Evolutionary conservation across 1,140 invertebrate genomes (phyloP).

Genomic region (Diorhabda carinulata): DNA sequence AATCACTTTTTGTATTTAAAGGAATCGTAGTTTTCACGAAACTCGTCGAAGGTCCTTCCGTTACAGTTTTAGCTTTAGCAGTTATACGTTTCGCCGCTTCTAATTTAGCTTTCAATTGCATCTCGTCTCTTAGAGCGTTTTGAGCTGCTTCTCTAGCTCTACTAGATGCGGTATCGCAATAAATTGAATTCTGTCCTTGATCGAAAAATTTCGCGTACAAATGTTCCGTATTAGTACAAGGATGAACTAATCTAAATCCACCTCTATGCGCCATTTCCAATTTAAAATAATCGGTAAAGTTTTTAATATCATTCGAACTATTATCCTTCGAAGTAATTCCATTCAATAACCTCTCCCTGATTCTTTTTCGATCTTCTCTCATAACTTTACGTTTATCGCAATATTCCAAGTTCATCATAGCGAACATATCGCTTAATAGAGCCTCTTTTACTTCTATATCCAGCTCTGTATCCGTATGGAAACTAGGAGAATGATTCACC

Average conservation of each 20-base stretch:
- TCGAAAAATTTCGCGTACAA: conserved; percentile 59
- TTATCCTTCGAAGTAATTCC: conserved; percentile 48
- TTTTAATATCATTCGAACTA: conserved; percentile 21
- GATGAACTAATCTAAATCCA: conserved; percentile 56
- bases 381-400: conserved; percentile 74
- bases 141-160: conserved; percentile 67
- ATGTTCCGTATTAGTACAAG: conserved; percentile 23
- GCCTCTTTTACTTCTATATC: conserved; percentile 81
- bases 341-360: conserved; percentile 62
- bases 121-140: conserved; percentile 58
- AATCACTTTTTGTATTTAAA: conserved; percentile 1
- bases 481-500: conserved; percentile 90
- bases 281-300: conserved; percentile 40
- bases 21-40: background rate
- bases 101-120: conserved; percentile 51
- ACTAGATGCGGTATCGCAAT: conserved; percentile 73
- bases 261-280: conserved; percentile 51
- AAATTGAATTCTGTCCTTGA: conserved; percentile 67
- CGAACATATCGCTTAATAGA: conserved; percentile 77
- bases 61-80: conserved; percentile 24
- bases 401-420: conserved; percentile 75
- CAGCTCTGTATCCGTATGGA: conserved; percentile 77
- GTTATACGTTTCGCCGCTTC: conserved; percentile 41
- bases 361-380: conserved; percentile 64
- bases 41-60: background rate